phyloP scores from a whole-genome alignment of 2,113 vertebrate species.

The Cisticola juncidis region DNA sequence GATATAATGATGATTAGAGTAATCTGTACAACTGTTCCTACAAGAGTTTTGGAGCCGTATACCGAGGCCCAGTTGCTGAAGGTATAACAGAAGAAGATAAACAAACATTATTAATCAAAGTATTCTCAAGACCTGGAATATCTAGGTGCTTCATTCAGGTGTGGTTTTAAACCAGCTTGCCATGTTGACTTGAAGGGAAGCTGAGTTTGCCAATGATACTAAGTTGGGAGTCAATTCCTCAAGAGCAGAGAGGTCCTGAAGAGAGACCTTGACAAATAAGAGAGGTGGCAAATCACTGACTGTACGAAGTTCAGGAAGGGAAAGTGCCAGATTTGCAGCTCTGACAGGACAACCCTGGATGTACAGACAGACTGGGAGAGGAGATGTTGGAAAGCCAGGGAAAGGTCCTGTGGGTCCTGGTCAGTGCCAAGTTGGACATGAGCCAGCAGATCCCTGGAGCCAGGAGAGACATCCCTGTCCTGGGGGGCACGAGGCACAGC shows the following conservation, averaged over 20 bases:
- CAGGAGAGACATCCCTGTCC: not conserved
- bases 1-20: not conserved
- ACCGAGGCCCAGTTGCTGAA: not conserved
- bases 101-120: not conserved
- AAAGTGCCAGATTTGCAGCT: not conserved
- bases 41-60: not conserved
- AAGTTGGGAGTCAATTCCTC: not conserved
- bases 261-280: not conserved
- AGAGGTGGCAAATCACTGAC: not conserved
- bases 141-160: not conserved
- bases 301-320: not conserved
- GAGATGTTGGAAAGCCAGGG: accelerated
- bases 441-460: not conserved
- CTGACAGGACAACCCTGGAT: accelerated
- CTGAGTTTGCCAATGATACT: not conserved
- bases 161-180: not conserved
- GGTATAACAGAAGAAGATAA: not conserved
- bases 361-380: accelerated
- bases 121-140: not conserved
- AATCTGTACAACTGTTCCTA: accelerated
- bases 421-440: accelerated
- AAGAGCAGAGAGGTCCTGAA: not conserved
- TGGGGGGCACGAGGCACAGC: not conserved
- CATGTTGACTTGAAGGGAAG: accelerated
- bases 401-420: not conserved